Evolutionary conservation across 1,140 invertebrate species (phyloP).

Genomic region (Leptonema lineaticorne): DNA sequence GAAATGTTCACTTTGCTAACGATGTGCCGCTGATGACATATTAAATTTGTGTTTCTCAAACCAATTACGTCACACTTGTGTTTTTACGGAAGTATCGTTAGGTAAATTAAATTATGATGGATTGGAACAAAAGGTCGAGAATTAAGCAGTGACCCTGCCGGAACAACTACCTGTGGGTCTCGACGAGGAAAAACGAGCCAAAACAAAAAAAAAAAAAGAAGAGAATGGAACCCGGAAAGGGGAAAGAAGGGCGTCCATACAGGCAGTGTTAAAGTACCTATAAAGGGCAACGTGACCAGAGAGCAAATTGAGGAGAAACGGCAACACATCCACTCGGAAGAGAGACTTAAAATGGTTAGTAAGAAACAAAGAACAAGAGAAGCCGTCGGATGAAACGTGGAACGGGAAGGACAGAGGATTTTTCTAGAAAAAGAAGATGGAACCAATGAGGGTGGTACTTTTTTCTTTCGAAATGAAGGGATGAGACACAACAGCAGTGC

Average conservation of each 20-base stretch:
- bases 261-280: constrained; percentile 36
- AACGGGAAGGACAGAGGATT: background rate
- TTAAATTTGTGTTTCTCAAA: too few species aligned
- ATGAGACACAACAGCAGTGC: background rate
- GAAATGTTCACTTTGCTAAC: too few species aligned
- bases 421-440: background rate
- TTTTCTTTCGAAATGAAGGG: too few species aligned
- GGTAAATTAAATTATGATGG: constrained; percentile 22
- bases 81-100: background rate
- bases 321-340: constrained; percentile 31
- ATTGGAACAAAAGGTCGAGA: constrained; percentile 4
- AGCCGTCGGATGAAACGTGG: background rate
- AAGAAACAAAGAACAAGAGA: constrained; percentile 37
- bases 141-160: constrained; percentile 10
- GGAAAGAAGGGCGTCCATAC: constrained; percentile 21
- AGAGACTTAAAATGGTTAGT: constrained; percentile 41
- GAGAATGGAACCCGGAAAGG: background rate
- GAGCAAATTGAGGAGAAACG: constrained; percentile 31
- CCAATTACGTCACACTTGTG: too few species aligned
- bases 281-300: constrained; percentile 41
- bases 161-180: constrained; percentile 36
- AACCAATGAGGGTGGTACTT: background rate
- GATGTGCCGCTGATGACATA: too few species aligned
- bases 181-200: too few species aligned
- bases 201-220: too few species aligned